Base-by-base conservation (phyloP, 2,113 vertebrate genomes). In the Centropristis striata region DNA sequence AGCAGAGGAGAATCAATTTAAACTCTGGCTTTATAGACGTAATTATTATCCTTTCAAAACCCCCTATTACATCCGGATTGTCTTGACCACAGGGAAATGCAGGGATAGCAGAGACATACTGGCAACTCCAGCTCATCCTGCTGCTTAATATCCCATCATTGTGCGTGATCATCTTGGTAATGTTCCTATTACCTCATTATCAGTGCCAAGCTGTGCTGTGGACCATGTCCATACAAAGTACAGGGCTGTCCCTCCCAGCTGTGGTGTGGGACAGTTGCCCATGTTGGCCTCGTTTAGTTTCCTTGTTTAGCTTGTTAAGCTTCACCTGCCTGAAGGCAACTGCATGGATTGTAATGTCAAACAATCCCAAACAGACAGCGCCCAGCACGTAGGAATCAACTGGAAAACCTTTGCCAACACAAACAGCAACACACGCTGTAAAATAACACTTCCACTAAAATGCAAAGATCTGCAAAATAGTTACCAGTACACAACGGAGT, bases 81-180 rank as follows among this genome's bases (percentile, higher is more conserved):
- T 75, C 60, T 75, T 79, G 73, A 70, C 49, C 77, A 32, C 66
- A 25, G 59, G 10, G 47, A 81, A 85, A 84, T 75, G 9, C 83
- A 69, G 15, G 54, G 37, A 83, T 41, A 53, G 49, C 20, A 23
- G 60, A 80, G 32, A 82, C 51, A 65, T 13, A 47, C 54, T 51
- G 59, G 78, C 66, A 83, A 73, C 57, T 58, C 60, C 41, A 61
- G 47, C 53, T 61, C 7, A 71, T 74, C 46, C 16, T 47, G 54
- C 63, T 77, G 21, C 71, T 80, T 72, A 66, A 80, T 49, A 54
- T 47, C 57, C 25, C 71, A 61, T 81, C 44, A 69, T 25, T 78
- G 46, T 4, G 42, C 36, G 70, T 79, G 37, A 75, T 66, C 13
- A 72, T 66, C n/a, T 54, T 12, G 6, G 15, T 78, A 72, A 83